Conservation (phyloP, 35 echinoderm and acorn worm genomes). For the Heliocidaris erythrogramma region DNA sequence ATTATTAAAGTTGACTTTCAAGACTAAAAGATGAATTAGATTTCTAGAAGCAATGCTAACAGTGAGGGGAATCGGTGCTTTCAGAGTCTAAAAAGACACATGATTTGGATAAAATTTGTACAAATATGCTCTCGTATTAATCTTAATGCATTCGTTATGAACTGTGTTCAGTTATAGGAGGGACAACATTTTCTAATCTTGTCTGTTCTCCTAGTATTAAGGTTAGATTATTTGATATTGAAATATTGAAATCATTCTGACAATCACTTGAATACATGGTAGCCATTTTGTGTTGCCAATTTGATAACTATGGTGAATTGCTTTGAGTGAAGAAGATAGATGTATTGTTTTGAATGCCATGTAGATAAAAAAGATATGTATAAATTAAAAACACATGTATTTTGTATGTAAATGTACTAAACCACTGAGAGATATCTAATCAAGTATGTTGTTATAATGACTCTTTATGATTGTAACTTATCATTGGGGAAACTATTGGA, state of each 20-base stretch:
- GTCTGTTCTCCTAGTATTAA: not conserved
- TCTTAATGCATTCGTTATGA: not conserved
- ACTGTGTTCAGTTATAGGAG: not conserved
- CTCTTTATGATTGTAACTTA: conserved; percentile 15
- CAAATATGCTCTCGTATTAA: not conserved
- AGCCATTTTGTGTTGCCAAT: conserved; percentile 15
- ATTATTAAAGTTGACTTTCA: no score
- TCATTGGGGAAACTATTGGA: conserved; percentile 32
- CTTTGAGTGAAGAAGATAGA: not conserved
- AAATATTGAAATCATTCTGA: conserved; percentile 38
- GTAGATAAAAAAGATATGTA: conserved; percentile 53
- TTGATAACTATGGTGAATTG: not conserved
- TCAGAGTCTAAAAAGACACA: not conserved
- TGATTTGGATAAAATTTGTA: not conserved
- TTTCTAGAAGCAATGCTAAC: no score
- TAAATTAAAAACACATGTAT: conserved; percentile 32
- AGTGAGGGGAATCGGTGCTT: not conserved
- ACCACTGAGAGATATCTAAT: conserved; percentile 22
- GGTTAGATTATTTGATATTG: not conserved
- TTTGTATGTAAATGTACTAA: conserved; percentile 43
- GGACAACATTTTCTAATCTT: not conserved
- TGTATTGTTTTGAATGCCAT: conserved; percentile 37
- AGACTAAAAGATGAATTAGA: no score
- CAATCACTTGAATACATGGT: conserved; percentile 19
- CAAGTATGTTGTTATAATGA: conserved; percentile 22